Percentiles rank a stretch among this genome's conserved stretches.
These are phyloP conservation scores for Caiman crocodilus DNA, from an alignment of 2,797 vertebrate species.

Conservation along the genomic window DNA sequence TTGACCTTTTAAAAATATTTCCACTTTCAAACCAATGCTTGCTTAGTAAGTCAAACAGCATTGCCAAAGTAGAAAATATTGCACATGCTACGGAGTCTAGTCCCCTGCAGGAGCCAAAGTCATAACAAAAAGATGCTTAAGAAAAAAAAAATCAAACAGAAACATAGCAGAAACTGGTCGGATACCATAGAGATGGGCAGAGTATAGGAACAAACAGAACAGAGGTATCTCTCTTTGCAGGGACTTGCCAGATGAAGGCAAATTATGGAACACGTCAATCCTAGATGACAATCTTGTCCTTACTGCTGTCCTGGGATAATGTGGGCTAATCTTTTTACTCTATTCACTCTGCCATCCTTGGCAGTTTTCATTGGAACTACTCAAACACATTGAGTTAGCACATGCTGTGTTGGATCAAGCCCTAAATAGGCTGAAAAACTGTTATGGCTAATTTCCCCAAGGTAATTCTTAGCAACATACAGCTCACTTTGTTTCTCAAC, in stretches of 20 bases:
- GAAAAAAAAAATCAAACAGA: constrained; percentile 44
- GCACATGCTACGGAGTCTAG: neutral
- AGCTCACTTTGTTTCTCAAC: neutral
- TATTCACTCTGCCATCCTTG: constrained; percentile 62
- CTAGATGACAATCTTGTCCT: constrained; percentile 22
- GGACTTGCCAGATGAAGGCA: constrained; percentile 15
- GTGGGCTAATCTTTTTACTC: constrained; percentile 29
- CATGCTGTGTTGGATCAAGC: constrained; percentile 47
- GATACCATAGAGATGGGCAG: neutral
- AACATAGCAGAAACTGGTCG: constrained; percentile 47
- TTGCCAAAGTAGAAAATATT: constrained; percentile 25
- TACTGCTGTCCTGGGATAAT: constrained; percentile 54
- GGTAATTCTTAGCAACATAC: constrained; percentile 21
- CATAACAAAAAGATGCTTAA: neutral
- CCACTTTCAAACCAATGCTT: neutral
- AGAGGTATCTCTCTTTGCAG: constrained; percentile 37
- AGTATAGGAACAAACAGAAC: constrained; percentile 41
- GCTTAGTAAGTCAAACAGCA: constrained; percentile 37
- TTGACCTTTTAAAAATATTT: constrained; percentile 60
- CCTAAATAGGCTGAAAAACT: constrained; percentile 48
- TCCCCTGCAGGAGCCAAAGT: neutral
- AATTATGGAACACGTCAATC: neutral
- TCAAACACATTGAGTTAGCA: constrained; percentile 61
- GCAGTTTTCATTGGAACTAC: constrained; percentile 59
- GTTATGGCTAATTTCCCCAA: constrained; percentile 26